Evolutionary conservation across 2,888 invertebrate species (phyloP), one percentile per base, ranked within the genome.

Genomic region (Trileptium ribeirensis): DNA sequence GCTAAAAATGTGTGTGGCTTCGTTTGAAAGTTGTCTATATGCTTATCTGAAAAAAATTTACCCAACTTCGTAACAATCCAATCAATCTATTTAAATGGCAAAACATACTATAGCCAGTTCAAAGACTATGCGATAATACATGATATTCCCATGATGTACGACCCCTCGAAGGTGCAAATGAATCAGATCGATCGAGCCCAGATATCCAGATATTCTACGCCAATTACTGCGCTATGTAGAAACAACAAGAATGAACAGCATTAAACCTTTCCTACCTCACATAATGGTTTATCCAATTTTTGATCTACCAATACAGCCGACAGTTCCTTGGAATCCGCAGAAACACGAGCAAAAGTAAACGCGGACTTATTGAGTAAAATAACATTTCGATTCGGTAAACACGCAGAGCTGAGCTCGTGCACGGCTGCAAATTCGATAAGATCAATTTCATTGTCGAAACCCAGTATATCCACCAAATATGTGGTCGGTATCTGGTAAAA

Each of bases 391-490:
- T 80, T 74, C 2, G 67, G 19, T 33, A 15, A 1, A 29, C 8
- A 8, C 2, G 37, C 29, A 24, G 75, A 8, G 51, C 51, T 51
- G n/a, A 80, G 31, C 19, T 75, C 81, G 67, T 80, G 34, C 8
- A 19, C 29, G 24, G 24, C 29, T 33, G 74, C 36, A 34, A 39
- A 80, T n/a, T 38, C 24, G 24, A 80, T 33, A 36, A 38, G 31
- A 24, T 80, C 81, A 33, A 37, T 19, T 2, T 40, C 77, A 31
- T 8, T 77, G 2, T 80, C 77, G 64, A 79, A 80, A 19, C 77
- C 3, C 37, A 80, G 51, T n/a, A 39, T 39, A 8, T 39, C 3
- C 51, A 80, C 34, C 34, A 80, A 8, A 24, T 80, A 74, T 34
- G 1, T 24, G 31, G 77, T 1, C 24, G 77, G 81, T 1, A 80